Conservation (phyloP, 2,888 invertebrate genomes). For the Tachina lurida region DNA sequence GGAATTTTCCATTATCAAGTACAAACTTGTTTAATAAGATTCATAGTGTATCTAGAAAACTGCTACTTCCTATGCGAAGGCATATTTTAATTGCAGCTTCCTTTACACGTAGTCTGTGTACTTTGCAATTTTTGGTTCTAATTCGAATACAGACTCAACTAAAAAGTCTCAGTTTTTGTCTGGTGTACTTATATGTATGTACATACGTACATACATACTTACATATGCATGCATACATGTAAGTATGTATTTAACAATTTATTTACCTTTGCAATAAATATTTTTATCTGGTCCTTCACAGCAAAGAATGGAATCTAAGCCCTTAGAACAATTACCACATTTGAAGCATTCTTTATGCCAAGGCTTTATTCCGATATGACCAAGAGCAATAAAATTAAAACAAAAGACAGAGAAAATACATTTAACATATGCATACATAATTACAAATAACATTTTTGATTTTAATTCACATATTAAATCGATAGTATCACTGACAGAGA, state of each 20-base stretch:
- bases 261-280: constrained; percentile 96
- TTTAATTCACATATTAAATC: background rate
- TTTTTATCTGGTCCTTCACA: constrained; percentile 97
- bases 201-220: background rate
- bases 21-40: too few species aligned
- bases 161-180: too few species aligned
- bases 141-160: too few species aligned
- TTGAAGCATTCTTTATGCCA: constrained; percentile 98
- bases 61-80: too few species aligned
- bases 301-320: constrained; percentile 95
- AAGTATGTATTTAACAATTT: background rate
- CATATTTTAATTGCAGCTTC: too few species aligned
- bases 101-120: too few species aligned
- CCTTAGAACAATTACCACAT: constrained; percentile 93
- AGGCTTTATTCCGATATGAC: constrained; percentile 53
- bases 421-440: constrained; percentile 1
- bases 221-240: constrained; percentile 2
- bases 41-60: too few species aligned
- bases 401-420: constrained; percentile 13
- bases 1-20: too few species aligned
- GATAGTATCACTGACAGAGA: too few species aligned
- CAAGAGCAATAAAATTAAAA: constrained; percentile 38
- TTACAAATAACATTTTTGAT: background rate
- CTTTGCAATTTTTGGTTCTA: too few species aligned
- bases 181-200: background rate